Percentiles rank a stretch among this genome's conserved stretches.
phyloP scores from a whole-genome alignment of 2,113 vertebrate genomes.

The Ailurus styani region DNA sequence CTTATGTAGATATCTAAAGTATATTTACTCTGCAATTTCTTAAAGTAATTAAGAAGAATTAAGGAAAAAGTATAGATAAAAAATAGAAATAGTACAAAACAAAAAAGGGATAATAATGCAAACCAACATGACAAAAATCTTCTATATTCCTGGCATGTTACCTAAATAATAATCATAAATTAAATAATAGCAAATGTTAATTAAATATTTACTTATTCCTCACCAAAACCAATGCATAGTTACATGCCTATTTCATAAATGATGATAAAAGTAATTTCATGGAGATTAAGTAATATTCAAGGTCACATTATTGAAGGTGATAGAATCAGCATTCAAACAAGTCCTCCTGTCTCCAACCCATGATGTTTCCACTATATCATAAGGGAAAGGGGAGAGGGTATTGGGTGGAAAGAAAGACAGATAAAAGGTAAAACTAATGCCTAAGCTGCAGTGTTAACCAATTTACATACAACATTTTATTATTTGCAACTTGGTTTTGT shows the following conservation, averaged over 20 bases:
- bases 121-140: background rate
- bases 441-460: rapidly evolving
- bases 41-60: background rate
- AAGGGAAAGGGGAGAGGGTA: background rate
- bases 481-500: background rate
- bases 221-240: background rate
- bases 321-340: background rate
- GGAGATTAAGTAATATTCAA: background rate
- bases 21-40: background rate
- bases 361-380: background rate
- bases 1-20: background rate
- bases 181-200: background rate
- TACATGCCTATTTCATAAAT: background rate
- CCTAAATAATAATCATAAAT: background rate
- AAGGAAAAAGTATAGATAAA: background rate
- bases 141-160: background rate
- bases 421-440: background rate
- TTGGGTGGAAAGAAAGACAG: background rate
- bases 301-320: background rate
- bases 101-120: background rate
- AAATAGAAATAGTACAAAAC: background rate
- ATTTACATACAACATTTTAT: background rate
- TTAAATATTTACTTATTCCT: background rate
- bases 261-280: background rate
- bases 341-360: background rate